Percentiles rank a stretch among this genome's conserved stretches.
phyloP scores from a whole-genome alignment of 2,888 invertebrate species.

The Ethmia dodecea region DNA sequence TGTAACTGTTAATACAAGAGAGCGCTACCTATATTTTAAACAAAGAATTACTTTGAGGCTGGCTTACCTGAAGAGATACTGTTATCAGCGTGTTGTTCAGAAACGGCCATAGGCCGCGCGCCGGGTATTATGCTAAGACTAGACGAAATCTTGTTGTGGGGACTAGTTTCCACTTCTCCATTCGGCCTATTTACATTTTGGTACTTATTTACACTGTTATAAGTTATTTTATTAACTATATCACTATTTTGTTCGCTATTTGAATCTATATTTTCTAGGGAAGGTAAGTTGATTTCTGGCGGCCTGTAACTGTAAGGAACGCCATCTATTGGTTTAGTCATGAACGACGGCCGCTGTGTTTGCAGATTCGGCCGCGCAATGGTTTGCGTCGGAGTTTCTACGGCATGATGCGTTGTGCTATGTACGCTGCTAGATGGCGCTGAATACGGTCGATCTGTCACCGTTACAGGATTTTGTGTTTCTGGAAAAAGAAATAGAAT shows the following conservation, averaged over 20 bases:
- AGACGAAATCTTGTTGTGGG: slow-evolving; percentile 76
- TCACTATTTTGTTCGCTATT: slow-evolving; percentile 75
- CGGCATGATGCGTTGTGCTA: slow-evolving; percentile 37
- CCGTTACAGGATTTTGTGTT: slow-evolving; percentile 40
- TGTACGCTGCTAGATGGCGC: slow-evolving; percentile 51
- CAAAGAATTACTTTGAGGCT: too few species aligned
- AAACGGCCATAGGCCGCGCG: slow-evolving; percentile 70
- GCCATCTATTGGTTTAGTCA: slow-evolving; percentile 75
- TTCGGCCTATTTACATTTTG: slow-evolving; percentile 75
- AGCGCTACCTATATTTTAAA: too few species aligned
- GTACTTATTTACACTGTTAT: slow-evolving; percentile 76
- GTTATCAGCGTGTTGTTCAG: slow-evolving; percentile 67
- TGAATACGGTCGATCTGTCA: slow-evolving; percentile 54
- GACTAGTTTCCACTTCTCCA: slow-evolving; percentile 71
- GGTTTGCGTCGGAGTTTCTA: slow-evolving; percentile 49
- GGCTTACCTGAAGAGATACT: slow-evolving; percentile 66
- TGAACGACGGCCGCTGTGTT: slow-evolving; percentile 70
- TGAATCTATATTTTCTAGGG: slow-evolving; percentile 65
- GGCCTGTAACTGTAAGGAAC: slow-evolving; percentile 64
- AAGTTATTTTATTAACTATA: slow-evolving; percentile 75
- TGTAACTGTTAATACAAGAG: too few species aligned
- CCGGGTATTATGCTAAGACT: slow-evolving; percentile 72
- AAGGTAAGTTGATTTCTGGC: slow-evolving; percentile 67
- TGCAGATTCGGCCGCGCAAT: slow-evolving; percentile 52
- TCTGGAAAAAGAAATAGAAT: slow-evolving; percentile 38